phyloP scores from a whole-genome alignment of 2,888 invertebrate species.

The Diarsia brunnea region DNA sequence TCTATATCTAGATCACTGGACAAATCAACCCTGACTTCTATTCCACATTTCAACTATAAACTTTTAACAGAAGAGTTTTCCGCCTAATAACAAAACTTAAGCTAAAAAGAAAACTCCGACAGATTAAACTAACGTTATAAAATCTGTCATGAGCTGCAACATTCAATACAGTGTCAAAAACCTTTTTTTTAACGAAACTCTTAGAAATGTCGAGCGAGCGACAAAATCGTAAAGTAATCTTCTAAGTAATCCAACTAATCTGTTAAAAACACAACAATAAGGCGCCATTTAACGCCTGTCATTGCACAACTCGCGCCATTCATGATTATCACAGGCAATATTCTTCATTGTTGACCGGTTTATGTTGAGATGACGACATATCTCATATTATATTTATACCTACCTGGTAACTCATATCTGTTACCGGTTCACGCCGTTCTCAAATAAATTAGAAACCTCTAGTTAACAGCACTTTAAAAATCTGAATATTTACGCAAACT shows the following conservation, averaged over 20 bases:
- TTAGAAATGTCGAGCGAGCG: background rate
- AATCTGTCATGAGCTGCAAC: no score
- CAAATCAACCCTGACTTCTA: background rate
- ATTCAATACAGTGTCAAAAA: no score
- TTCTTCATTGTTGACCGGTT: slow-evolving; percentile 7
- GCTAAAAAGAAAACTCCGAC: no score
- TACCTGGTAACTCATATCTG: no score
- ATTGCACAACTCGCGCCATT: slow-evolving; percentile 2
- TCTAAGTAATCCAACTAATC: slow-evolving; percentile 45
- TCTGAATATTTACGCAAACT: background rate
- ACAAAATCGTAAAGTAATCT: slow-evolving; percentile 13
- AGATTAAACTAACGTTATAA: no score
- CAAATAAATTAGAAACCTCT: background rate
- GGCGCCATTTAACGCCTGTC: no score
- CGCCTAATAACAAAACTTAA: no score
- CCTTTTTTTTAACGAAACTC: no score
- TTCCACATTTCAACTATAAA: background rate
- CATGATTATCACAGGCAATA: no score
- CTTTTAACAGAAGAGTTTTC: background rate
- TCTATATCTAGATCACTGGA: background rate
- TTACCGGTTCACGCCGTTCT: background rate
- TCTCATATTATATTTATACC: no score
- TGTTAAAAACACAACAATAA: no score
- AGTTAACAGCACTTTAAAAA: background rate
- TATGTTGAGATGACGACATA: slow-evolving; percentile 1